phyloP scores from a whole-genome alignment of 2,113 vertebrate genomes.

The Cheirogaleus medius region DNA sequence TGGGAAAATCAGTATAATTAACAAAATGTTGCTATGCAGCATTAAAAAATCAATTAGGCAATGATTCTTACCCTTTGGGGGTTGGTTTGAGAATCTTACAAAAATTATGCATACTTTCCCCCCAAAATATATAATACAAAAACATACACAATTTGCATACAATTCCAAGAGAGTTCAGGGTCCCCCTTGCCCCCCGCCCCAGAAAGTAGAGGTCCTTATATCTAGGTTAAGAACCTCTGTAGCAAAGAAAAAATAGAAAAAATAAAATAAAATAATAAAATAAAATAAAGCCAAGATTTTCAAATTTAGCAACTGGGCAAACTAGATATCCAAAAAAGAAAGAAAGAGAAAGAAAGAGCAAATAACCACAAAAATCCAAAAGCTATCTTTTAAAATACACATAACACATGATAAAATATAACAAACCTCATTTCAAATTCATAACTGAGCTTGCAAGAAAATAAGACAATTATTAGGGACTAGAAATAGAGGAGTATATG shows the following conservation, averaged over 20 bases:
- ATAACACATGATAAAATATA: neutral
- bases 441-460: neutral
- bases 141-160: neutral
- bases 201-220: neutral
- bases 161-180: neutral
- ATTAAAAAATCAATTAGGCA: conserved; percentile 15
- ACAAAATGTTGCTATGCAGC: neutral
- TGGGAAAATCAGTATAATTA: neutral
- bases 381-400: neutral
- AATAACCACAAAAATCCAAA: conserved; percentile 12
- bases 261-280: neutral
- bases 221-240: conserved; percentile 4
- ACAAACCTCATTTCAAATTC: neutral
- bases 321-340: neutral
- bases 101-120: neutral
- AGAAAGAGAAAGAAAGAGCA: neutral
- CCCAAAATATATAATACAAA: neutral
- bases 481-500: neutral
- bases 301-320: neutral
- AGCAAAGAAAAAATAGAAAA: neutral
- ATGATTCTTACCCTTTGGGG: neutral
- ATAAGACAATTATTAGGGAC: neutral
- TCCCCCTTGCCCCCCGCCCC: neutral
- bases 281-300: neutral
- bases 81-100: neutral